Evolutionary conservation across 1,140 invertebrate genomes (phyloP), one percentile per base, ranked within the genome.

Genomic region (Plectrocnemia conspersa): DNA sequence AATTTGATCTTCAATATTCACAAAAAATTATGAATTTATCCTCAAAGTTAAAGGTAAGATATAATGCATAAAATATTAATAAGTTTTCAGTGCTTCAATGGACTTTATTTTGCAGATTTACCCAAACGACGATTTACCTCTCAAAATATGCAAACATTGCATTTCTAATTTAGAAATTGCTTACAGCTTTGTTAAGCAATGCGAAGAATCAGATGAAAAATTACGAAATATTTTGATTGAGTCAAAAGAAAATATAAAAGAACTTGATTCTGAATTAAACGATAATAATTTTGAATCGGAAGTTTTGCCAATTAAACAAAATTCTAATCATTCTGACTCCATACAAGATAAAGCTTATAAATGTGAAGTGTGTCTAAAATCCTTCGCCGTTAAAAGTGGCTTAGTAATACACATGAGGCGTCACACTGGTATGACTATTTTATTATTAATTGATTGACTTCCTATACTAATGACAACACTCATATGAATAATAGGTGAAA

Each of bases 121-220:
- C 10, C 58, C 48, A 1, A 23, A 50, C 18, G 58, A 60, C 44
- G 15, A 33, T 21, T 29, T 56, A 18, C 58, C 58, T 21, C 46
- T 35, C 2, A 13, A 21, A 0, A 56, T 60, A 23, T 60, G 58
- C 29, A 32, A 47, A 11, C 22, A 38, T 6, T 60, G 58, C 32
- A 48, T 56, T 29, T 3, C 5, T 13, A 48, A 27, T 44, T 48
- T 60, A 25, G 56, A 60, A 25, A 33, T 6, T 15, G 46, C 58
- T 4, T 60, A 60, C 29, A 27, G 23, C 15, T 60, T 60, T 25
- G 56, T 53, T 53, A 16, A 48, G 13, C 58, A 56, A 29, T 56
- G 54, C 29, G 58, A 60, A 56, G 19, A 36, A 9, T 54, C 58
- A 7, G 58, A 60, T 44, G 15, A 22, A 5, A 52, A 45, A 46